phyloP scores from a whole-genome alignment of 1,140 invertebrate genomes.

The Macrocentrus cingulum region DNA sequence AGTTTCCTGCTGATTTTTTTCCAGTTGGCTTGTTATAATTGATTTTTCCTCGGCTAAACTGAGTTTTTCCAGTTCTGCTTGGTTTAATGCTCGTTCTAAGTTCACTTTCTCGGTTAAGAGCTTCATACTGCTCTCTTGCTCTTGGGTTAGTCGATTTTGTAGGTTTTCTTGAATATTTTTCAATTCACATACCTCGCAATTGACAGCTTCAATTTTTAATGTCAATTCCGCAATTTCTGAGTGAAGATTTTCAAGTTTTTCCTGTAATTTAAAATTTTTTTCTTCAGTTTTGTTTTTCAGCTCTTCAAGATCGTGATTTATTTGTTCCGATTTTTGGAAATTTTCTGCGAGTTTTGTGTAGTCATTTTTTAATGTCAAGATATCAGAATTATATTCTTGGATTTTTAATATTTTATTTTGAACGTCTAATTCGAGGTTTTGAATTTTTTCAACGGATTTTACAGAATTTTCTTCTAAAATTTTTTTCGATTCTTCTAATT shows the following conservation, averaged over 20 bases:
- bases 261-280: neutral
- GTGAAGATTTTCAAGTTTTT: constrained; percentile 12
- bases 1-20: neutral
- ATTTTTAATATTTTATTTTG: no score
- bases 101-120: constrained; percentile 1
- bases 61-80: constrained; percentile 25
- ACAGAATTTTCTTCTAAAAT: constrained; percentile 1
- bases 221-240: constrained; percentile 1
- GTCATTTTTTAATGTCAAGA: no score
- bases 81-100: constrained; percentile 22
- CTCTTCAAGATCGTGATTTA: neutral
- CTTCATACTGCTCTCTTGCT: constrained; percentile 12
- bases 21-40: neutral
- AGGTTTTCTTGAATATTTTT: constrained; percentile 17
- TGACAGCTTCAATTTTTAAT: neutral
- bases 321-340: no score
- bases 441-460: neutral
- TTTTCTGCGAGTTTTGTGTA: no score
- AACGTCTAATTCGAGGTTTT: no score
- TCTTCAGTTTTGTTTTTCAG: constrained; percentile 3
- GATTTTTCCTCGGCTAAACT: constrained; percentile 27
- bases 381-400: no score
- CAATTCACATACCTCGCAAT: constrained; percentile 6
- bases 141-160: constrained; percentile 6
- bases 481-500: constrained; percentile 11